phyloP scores from a whole-genome alignment of 1,140 invertebrate species.

The Achatina immaculata region DNA sequence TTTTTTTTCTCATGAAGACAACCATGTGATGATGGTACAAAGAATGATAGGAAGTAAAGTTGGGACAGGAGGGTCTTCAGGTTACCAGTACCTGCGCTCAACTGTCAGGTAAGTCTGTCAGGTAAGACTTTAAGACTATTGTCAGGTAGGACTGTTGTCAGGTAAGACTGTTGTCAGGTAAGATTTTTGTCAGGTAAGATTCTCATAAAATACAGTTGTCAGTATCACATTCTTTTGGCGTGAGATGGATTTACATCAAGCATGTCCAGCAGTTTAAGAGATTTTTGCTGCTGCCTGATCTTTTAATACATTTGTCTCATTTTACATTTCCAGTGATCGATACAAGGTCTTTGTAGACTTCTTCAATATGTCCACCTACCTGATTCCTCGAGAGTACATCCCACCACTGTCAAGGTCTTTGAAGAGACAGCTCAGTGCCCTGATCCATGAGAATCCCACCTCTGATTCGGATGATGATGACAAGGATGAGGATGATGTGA shows the following conservation, averaged over 20 bases:
- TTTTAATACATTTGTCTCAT: too few species aligned
- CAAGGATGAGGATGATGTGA: not conserved
- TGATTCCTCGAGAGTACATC: slow-evolving; percentile 90
- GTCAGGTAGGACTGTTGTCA: too few species aligned
- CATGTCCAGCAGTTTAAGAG: too few species aligned
- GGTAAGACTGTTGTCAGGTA: too few species aligned
- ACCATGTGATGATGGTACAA: slow-evolving; percentile 98
- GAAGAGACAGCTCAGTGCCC: slow-evolving; percentile 71
- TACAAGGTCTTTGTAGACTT: slow-evolving; percentile 99
- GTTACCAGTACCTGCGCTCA: slow-evolving; percentile 96
- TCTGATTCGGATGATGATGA: slow-evolving; percentile 26
- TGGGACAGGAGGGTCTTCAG: slow-evolving; percentile 97
- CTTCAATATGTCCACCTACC: slow-evolving; percentile 96
- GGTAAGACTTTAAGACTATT: too few species aligned
- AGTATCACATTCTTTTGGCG: too few species aligned
- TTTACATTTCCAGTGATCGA: slow-evolving; percentile 90
- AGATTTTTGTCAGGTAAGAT: too few species aligned
- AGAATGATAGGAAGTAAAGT: slow-evolving; percentile 97
- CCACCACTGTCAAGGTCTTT: slow-evolving; percentile 86
- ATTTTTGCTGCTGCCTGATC: too few species aligned
- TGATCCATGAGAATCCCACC: slow-evolving; percentile 43
- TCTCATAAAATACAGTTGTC: too few species aligned
- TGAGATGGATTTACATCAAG: too few species aligned
- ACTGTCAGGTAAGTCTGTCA: slow-evolving; percentile 92
- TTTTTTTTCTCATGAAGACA: slow-evolving; percentile 82